Evolutionary conservation across 2,888 invertebrate species (phyloP), one percentile per base, ranked within the genome.

Genomic region (Leptopterna dolabrata): DNA sequence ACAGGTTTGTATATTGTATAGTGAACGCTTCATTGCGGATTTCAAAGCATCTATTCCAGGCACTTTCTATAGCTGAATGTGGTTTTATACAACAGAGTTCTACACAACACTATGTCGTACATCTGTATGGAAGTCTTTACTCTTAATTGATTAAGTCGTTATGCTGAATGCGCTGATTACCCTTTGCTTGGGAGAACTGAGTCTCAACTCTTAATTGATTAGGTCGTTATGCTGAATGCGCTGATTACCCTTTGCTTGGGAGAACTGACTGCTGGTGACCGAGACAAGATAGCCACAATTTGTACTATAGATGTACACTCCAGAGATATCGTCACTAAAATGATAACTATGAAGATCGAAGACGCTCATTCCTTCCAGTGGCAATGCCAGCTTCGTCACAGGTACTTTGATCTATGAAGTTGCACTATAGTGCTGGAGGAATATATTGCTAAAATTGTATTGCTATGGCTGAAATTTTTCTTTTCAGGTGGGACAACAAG

Each of bases 261-360:
- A 0, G 96, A 98, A 90, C 92, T 98, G 89, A 94, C 95, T 0
- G 93, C 94, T 0, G 96, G 96, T 0, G 97, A 98, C 90, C 94
- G 98, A 16, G 97, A 97, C 92, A 98, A 98, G 92, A 97, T 98
- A 90, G 98, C 98, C 97, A 98, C 98, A 0, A 96, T 99, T 90
- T 98, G 98, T 92, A 98, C 98, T 3, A 98, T 97, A 88, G 97
- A 97, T 91, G 98, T 98, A 0, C 98, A 98, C 91, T 97, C 97
- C 3, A 93, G 98, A 91, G 98, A 98, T 91, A 98, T 98, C 9
- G 97, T 98, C 0, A 95, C 95, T 0, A 97, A 97, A 91, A 94
- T 98, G 91, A 97, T 98, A 87, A 89, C 93, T 0, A 94, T 95
- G 90, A 97, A 96, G 92, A 96, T 97, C 0, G 97, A 97, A 89